Evolutionary conservation across 1,140 invertebrate species (phyloP).

Genomic region (Eurytemora carolleeae): DNA sequence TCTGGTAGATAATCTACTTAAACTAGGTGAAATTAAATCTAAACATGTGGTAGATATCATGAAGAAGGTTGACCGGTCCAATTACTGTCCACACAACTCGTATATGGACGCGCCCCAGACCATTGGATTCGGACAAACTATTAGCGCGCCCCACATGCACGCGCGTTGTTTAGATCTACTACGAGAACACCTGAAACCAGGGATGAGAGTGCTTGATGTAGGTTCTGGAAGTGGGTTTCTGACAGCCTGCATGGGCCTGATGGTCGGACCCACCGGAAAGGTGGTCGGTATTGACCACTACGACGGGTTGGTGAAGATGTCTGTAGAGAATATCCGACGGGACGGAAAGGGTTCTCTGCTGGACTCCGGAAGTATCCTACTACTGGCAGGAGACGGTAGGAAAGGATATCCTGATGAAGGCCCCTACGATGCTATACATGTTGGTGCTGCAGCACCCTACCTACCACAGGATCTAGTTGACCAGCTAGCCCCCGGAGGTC

Average conservation of each 20-base stretch:
- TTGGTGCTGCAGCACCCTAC: slow-evolving; percentile 83
- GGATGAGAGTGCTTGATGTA: slow-evolving; percentile 68
- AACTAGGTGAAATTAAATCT: too few species aligned
- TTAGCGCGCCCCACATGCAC: slow-evolving; percentile 96
- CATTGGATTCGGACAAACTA: slow-evolving; percentile 37
- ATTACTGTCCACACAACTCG: too few species aligned
- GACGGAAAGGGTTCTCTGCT: too few species aligned
- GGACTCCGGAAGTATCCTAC: too few species aligned
- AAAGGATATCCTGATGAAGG: slow-evolving; percentile 45
- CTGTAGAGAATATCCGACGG: too few species aligned
- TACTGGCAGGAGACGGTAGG: slow-evolving; percentile 77
- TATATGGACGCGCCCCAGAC: too few species aligned
- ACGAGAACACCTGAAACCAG: slow-evolving; percentile 53
- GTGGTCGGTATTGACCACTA: not conserved
- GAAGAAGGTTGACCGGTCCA: too few species aligned
- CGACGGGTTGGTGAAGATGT: too few species aligned
- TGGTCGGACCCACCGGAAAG: slow-evolving; percentile 35
- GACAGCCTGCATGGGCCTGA: slow-evolving; percentile 77
- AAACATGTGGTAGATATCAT: too few species aligned
- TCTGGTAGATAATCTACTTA: too few species aligned
- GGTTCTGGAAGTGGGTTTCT: slow-evolving; percentile 89
- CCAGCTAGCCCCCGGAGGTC: slow-evolving; percentile 57
- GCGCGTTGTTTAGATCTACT: slow-evolving; percentile 52
- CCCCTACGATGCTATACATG: slow-evolving; percentile 85
- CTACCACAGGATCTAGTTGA: too few species aligned